These are phyloP conservation scores for Leptothorax acervorum DNA, from an alignment of 2,888 invertebrate genomes.

Conservation along the genomic window DNA sequence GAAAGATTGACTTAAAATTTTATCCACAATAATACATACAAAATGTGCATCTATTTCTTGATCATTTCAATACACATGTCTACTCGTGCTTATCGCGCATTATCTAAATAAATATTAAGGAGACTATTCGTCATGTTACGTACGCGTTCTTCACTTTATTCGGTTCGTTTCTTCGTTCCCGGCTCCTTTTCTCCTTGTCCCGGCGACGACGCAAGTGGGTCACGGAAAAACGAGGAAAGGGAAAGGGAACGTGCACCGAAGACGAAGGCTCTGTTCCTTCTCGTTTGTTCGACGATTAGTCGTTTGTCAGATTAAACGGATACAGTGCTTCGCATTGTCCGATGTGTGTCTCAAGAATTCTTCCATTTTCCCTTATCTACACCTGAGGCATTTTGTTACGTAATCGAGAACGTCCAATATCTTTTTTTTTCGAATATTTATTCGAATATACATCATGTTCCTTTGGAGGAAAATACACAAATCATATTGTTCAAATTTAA, in stretches of 20 bases:
- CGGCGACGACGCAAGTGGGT: slow-evolving; percentile 4
- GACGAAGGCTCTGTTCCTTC: slow-evolving; percentile 5
- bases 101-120: background rate
- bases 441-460: background rate
- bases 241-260: background rate
- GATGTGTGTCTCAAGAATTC: background rate
- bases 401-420: background rate
- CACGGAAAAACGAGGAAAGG: slow-evolving; percentile 12
- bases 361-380: background rate
- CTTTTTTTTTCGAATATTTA: background rate
- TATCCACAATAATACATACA: background rate
- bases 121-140: background rate
- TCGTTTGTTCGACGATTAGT: slow-evolving; percentile 16
- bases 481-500: background rate
- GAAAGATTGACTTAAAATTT: background rate
- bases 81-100: no score
- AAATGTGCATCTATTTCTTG: background rate
- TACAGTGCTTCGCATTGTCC: background rate
- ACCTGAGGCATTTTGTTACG: background rate
- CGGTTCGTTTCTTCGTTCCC: slow-evolving; percentile 1
- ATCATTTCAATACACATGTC: background rate
- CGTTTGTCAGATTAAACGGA: slow-evolving; percentile 27
- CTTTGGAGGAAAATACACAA: background rate
- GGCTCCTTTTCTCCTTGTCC: slow-evolving; percentile 21
- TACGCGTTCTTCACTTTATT: background rate